These are phyloP conservation scores for Sceloporus undulatus DNA, from an alignment of 2,113 vertebrate genomes.

Conservation along the genomic window DNA sequence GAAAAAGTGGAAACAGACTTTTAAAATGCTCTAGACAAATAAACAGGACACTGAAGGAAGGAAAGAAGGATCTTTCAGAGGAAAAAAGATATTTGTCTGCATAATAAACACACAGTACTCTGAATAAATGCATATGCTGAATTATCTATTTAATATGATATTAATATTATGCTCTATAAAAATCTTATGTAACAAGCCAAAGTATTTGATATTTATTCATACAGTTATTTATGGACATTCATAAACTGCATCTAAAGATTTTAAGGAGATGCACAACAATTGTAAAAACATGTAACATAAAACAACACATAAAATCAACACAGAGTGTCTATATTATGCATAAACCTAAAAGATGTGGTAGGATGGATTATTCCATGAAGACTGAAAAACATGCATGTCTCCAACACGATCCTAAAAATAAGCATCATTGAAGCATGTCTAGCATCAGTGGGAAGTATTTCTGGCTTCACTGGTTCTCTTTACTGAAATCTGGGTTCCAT, in stretches of 20 bases:
- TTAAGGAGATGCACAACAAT: background rate
- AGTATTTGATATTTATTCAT: background rate
- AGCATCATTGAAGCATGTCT: background rate
- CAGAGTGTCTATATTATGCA: background rate
- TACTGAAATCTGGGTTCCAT: background rate
- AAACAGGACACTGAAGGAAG: background rate
- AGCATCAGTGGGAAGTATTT: background rate
- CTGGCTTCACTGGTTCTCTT: background rate
- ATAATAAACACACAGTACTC: background rate
- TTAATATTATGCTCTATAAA: background rate
- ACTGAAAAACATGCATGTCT: background rate
- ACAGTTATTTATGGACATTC: background rate
- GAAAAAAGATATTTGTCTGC: background rate
- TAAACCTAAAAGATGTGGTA: background rate
- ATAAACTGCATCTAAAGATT: background rate
- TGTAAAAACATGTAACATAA: background rate
- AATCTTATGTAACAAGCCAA: background rate
- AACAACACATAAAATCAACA: background rate
- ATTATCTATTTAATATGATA: background rate
- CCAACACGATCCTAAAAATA: background rate
- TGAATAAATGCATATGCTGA: background rate
- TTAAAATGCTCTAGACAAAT: slow-evolving; percentile 3
- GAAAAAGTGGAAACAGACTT: slow-evolving; percentile 8
- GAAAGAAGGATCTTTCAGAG: too few species aligned
- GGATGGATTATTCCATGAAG: background rate